Conservation (phyloP, 2,797 vertebrate species). For the Lepidocolaptes lacrymiger region DNA sequence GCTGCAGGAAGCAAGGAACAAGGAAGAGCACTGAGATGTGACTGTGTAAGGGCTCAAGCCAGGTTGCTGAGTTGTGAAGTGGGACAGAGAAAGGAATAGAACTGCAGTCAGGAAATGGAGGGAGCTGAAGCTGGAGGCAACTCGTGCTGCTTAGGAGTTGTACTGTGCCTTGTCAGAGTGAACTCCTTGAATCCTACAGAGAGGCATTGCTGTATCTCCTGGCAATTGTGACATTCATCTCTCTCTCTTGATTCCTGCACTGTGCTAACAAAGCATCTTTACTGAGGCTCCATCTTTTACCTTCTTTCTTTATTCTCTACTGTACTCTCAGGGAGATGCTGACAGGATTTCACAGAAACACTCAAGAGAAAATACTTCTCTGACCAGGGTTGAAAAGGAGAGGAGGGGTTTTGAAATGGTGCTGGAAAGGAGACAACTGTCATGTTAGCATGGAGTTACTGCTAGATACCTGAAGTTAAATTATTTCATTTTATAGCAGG, state of each 20-base stretch:
- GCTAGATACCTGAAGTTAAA: background rate
- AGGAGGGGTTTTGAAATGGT: background rate
- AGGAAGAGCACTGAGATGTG: background rate
- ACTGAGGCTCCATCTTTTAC: background rate
- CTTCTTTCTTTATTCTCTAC: background rate
- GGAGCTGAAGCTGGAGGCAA: background rate
- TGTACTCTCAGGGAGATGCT: background rate
- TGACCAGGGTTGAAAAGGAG: background rate
- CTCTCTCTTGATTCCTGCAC: background rate
- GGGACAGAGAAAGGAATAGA: background rate
- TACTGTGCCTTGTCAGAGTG: background rate
- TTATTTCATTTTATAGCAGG: background rate
- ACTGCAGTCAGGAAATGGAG: background rate
- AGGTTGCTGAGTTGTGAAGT: background rate
- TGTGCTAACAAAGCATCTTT: background rate
- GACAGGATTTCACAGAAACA: background rate
- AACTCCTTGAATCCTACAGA: background rate
- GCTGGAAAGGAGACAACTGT: background rate
- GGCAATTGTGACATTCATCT: background rate
- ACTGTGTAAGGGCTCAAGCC: background rate
- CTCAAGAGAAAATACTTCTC: background rate
- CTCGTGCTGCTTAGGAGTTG: fast-evolving
- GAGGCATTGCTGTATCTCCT: background rate
- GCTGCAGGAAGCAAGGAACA: background rate
- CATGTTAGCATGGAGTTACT: background rate